A percentile compares a stretch with the other conserved stretches of the same genome.
Evolutionary conservation across 2,888 invertebrate genomes (phyloP).

Genomic region (Yponomeuta plumbellus): DNA sequence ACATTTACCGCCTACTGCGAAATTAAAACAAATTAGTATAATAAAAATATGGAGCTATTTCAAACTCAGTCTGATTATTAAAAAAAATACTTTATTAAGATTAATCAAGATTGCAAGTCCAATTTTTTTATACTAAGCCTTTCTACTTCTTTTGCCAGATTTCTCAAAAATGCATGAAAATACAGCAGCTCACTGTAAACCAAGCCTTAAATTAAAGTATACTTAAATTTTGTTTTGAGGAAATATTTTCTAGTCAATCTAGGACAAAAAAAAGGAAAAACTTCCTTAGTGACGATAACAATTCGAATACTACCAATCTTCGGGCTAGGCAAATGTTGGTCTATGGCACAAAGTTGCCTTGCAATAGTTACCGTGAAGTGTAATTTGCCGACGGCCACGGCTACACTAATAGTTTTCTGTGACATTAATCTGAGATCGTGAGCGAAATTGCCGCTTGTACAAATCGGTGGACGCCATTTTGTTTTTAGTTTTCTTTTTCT

Average conservation of each 20-base stretch:
- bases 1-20: no score
- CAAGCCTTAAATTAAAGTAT: background rate
- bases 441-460: background rate
- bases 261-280: background rate
- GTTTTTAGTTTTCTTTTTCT: no score
- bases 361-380: background rate
- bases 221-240: background rate
- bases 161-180: no score
- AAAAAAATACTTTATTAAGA: no score
- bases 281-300: background rate
- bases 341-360: background rate
- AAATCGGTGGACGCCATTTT: no score
- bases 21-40: no score
- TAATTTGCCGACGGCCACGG: background rate
- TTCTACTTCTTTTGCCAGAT: no score
- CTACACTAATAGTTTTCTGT: slow-evolving; percentile 8
- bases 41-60: no score
- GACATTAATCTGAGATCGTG: background rate
- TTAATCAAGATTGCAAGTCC: no score
- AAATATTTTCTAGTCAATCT: background rate
- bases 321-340: background rate
- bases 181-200: background rate
- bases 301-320: background rate
- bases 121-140: no score
- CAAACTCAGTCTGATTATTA: no score